Percentiles rank a stretch among this genome's conserved stretches.
Conservation (phyloP, 2,113 vertebrate genomes). For the Egretta garzetta region DNA sequence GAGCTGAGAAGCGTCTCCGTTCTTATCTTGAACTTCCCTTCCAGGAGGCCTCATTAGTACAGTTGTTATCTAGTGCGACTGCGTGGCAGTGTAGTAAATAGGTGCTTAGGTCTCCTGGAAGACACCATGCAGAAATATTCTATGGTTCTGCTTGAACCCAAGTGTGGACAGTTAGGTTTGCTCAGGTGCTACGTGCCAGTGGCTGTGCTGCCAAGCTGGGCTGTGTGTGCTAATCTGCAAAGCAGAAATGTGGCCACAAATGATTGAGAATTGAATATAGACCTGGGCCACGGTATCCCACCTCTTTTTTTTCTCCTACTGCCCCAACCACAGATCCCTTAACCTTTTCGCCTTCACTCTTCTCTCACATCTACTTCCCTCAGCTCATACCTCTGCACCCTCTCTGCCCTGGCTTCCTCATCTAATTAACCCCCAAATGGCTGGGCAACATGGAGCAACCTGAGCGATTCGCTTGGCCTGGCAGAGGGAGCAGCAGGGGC, state of each 20-base stretch:
- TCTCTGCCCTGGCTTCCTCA: background rate
- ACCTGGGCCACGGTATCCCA: background rate
- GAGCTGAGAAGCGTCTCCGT: background rate
- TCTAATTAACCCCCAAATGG: background rate
- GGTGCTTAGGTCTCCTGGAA: background rate
- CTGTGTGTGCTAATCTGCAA: background rate
- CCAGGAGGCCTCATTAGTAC: background rate
- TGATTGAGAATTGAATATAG: fast-evolving
- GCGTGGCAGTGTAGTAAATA: fast-evolving
- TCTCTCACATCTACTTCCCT: background rate
- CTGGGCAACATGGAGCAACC: background rate
- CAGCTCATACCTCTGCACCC: background rate
- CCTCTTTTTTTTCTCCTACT: background rate
- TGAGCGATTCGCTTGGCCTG: fast-evolving
- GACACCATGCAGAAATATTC: fast-evolving
- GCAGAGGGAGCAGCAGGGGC: background rate
- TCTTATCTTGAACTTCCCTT: background rate
- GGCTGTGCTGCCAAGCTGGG: background rate
- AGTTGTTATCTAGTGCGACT: background rate
- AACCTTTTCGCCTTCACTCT: background rate
- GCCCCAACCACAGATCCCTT: background rate
- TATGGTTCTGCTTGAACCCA: background rate
- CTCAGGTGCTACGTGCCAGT: background rate
- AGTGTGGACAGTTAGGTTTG: background rate
- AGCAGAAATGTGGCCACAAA: background rate